phyloP scores from a whole-genome alignment of 2,113 vertebrate species.

The Fulica atra region DNA sequence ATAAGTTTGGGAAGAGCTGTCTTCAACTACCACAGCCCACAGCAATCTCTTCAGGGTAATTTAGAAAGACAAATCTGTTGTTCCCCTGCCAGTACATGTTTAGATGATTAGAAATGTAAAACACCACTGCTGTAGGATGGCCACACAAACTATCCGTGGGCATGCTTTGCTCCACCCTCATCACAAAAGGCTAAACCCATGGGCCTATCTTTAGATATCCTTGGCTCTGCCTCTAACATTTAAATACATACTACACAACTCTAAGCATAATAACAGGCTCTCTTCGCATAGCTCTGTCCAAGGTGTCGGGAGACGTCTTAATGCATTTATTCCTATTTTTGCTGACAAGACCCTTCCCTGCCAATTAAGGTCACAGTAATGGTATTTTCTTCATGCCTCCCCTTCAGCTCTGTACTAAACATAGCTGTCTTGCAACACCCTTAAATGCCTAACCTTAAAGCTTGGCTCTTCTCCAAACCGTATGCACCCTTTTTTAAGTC shows the following conservation, averaged over 20 bases:
- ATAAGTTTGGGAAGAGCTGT: not conserved
- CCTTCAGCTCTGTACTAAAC: conserved; percentile 40
- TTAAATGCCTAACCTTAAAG: not conserved
- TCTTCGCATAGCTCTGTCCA: not conserved
- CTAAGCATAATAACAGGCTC: not conserved
- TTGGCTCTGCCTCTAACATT: not conserved
- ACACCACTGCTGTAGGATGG: not conserved
- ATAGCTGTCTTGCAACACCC: not conserved
- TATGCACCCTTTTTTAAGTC: not conserved
- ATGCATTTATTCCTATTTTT: conserved; percentile 20
- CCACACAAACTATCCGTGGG: not conserved
- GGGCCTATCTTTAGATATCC: not conserved
- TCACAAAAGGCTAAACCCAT: not conserved
- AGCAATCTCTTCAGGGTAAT: not conserved
- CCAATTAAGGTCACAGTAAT: conserved; percentile 24
- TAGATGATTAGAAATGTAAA: not conserved
- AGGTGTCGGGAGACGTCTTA: not conserved
- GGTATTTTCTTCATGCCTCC: not conserved
- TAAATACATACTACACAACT: not conserved
- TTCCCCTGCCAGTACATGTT: not conserved
- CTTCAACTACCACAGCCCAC: not conserved
- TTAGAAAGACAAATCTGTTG: not conserved
- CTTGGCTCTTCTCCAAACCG: conserved; percentile 13
- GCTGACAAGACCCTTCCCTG: conserved; percentile 27
- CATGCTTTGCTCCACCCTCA: not conserved